These are phyloP conservation scores for Cantharis rufa DNA, from an alignment of 2,888 invertebrate species.

Conservation along the genomic window DNA sequence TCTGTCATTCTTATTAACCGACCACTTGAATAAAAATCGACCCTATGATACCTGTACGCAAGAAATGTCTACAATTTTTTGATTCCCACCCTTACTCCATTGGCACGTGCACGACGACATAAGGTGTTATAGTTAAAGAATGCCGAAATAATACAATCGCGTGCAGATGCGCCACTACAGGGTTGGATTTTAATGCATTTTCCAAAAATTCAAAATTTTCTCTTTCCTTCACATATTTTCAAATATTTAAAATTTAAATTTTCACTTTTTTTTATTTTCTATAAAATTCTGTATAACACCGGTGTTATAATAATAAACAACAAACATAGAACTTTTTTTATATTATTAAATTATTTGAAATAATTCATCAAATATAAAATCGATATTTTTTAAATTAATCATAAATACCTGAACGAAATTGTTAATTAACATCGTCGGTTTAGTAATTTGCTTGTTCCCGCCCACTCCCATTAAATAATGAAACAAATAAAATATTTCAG, in stretches of 20 bases:
- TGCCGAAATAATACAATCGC: constrained; percentile 42
- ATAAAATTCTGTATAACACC: too few relatives aligned
- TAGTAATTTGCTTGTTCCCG: background rate
- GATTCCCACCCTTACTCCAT: constrained; percentile 29
- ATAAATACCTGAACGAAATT: background rate
- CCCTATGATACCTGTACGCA: constrained; percentile 30
- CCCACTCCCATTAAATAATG: background rate
- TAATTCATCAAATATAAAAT: background rate
- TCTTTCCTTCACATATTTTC: too few relatives aligned
- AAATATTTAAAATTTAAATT: background rate
- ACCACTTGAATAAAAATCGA: constrained; percentile 29
- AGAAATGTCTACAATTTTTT: constrained; percentile 31
- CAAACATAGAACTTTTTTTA: too few relatives aligned
- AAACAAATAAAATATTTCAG: background rate
- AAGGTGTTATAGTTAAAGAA: constrained; percentile 50
- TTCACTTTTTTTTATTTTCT: background rate
- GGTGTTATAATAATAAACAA: too few relatives aligned
- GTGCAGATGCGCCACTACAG: constrained; percentile 42
- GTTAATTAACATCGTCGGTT: background rate
- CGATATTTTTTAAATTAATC: background rate
- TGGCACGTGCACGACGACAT: constrained; percentile 47
- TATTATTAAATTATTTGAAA: background rate
- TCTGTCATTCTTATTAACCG: constrained; percentile 49
- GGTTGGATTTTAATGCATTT: constrained; percentile 20
- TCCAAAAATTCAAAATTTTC: background rate